Evolutionary conservation across 2,888 invertebrate genomes (phyloP), one percentile per base, ranked within the genome.

Genomic region (Meganola albula): DNA sequence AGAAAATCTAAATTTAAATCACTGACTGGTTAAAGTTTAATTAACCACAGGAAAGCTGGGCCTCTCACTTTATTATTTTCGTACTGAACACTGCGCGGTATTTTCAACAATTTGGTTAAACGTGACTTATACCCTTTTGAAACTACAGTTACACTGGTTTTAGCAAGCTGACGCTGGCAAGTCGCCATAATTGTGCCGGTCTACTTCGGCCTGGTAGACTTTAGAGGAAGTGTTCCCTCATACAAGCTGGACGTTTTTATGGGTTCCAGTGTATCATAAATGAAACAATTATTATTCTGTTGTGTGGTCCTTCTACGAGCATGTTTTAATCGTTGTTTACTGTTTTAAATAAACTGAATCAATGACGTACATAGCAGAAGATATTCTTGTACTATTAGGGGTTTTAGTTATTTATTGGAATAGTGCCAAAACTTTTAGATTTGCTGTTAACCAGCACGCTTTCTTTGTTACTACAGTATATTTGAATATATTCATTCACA

Each of bases 121-220:
- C 68, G 70, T 74, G 74, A 75, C 71, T 70, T 74, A 74, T 64
- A 58, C 48, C 58, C 58, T 56, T 66, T 68, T 52, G 58, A 65
- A 55, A 64, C 55, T 55, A 59, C n/a, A n/a, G n/a, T n/a, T n/a
- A n/a, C 53, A 51, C 52, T 52, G 63, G 65, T 74, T 70, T 71
- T 74, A 71, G 63, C 66, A 63, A 62, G 68, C 61, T 69, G 63
- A 54, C 56, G 63, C 57, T 79, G 80, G 82, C 79, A 61, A 50
- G 38, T 44, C 53, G 79, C 80, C 80, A 80, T 76, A 74, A 75
- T 69, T 61, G 72, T 63, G 53, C 58, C 62, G 62, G 63, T 61
- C 58, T 61, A 55, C 62, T 66, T n/a, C 63, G 64, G 61, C 60
- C 63, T 62, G 62, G 58, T 45, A 52, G 39, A 59, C 58, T 58